Base-by-base conservation (phyloP, 2,888 invertebrate species). In the Nomada fabriciana region DNA sequence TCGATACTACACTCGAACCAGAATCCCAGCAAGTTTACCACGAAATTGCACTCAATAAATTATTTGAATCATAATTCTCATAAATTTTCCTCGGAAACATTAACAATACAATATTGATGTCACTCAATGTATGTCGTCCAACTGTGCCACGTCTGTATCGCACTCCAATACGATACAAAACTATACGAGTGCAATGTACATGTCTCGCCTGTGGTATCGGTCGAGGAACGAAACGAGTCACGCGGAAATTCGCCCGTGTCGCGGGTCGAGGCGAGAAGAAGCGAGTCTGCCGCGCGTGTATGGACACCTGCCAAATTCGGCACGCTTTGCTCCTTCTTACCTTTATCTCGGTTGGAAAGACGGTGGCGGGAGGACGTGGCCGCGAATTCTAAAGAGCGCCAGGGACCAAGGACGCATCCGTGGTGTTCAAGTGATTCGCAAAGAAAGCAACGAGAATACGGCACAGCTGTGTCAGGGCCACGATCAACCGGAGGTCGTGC, bases 391-490 rank as follows among this genome's bases (percentile, higher is more conserved):
- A 88, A 87, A 87, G 84, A 86, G 82, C 79, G 69, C 42, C 69
- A 73, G 81, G 87, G 86, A 91, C 90, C 91, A 91, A 91, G 91
- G 91, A 90, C 91, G 83, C 80, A 83, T 73, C 75, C 77, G 85
- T 72, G 79, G 80, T 82, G 84, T 86, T 88, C 81, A 84, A 83
- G 83, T 86, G 89, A 89, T 89, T 90, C 87, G 88, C 88, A 86
- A 89, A 88, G 87, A 86, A 86, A 88, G 89, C 87, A 91, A 90
- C 88, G 86, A 76, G 89, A 87, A 71, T 78, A 76, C 80, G 81
- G 84, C 89, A 87, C 73, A 47, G 59, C 15, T 85, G 89, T 91
- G 92, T 91, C 92, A 92, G 90, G 92, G 92, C 89, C 92, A 89
- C 86, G 88, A 89, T 89, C 90, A 88, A 72, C 47, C 69, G 86